Conservation (phyloP, 1,140 invertebrate genomes). For the Microvelia longipes region DNA sequence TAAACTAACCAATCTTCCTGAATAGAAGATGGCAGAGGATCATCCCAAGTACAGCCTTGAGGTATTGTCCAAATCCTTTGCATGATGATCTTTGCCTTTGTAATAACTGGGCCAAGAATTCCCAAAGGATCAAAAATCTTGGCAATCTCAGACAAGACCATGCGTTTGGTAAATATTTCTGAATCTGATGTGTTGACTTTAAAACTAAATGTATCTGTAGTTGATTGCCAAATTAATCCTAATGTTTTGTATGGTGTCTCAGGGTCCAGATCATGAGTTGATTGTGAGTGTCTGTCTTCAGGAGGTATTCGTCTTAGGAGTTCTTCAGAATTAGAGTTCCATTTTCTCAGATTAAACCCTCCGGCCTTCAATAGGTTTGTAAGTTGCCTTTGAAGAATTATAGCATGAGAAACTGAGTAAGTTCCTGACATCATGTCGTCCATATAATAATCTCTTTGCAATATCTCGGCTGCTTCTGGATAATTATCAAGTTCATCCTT, state of each 20-base stretch:
- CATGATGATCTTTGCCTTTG: background rate
- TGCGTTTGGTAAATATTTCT: background rate
- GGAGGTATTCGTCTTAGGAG: too few species aligned
- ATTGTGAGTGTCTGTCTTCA: too few species aligned
- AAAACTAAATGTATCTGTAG: background rate
- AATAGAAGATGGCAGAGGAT: background rate
- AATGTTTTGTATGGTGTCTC: background rate
- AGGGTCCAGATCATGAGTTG: too few species aligned
- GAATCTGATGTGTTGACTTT: background rate
- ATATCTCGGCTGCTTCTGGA: background rate
- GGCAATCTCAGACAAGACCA: background rate
- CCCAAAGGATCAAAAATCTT: background rate
- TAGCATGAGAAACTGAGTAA: background rate
- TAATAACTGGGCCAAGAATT: background rate
- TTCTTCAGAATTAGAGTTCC: background rate
- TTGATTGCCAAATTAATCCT: background rate
- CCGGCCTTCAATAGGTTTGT: background rate
- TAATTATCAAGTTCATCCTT: background rate
- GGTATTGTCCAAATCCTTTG: background rate
- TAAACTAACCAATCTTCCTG: too few species aligned
- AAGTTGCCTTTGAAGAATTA: background rate
- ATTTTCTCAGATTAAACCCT: background rate
- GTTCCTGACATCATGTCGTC: background rate
- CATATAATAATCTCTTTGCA: background rate
- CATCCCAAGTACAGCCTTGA: background rate